Evolutionary conservation across 2,888 invertebrate genomes (phyloP), one percentile per base, ranked within the genome.

Genomic region (Chironomus riparius): DNA sequence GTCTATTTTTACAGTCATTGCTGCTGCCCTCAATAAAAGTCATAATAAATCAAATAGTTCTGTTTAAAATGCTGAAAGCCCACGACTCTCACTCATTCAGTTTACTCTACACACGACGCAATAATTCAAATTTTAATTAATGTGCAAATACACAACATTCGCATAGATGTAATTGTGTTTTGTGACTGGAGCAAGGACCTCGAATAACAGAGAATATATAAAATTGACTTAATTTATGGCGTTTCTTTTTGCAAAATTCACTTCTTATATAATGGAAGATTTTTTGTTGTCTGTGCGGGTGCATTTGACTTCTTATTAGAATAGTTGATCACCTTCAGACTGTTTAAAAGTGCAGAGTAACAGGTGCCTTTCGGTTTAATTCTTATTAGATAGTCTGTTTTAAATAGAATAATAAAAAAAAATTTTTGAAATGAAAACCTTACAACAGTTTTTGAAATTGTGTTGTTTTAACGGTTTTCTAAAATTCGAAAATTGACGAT

Each of bases 91-190:
- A 38, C 6, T 68, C 28, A 38, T 7, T 65, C 18, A 18, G 21
- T 65, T 18, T 10, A n/a, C 65, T 62, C 22, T n/a, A 65, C 24
- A 24, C 24, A 21, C 22, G 50, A 18, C 24, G 70, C 61, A 71
- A 70, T 71, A 71, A 71, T 61, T 71, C 71, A 71, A 71, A 56
- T 61, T 71, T 71, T 71, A 71, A 71, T 71, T 71, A 71, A 71
- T 71, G 71, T 47, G n/a, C 28, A 24, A n/a, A n/a, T 48, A 47
- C 18, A 15, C 22, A 18, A 6, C 69, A 38, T 69, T 68, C 18
- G 65, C 65, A 47, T 47, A 28, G 13, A 68, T 68, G 28, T 68
- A n/a, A 38, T 18, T 56, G 56, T 56, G 15, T 56, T 18, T 56
- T 56, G 56, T 56, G 47, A 70, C 48, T 70, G 48, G 70, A 70